A percentile compares a stretch with the other conserved stretches of the same genome.
Conservation (phyloP, 2,113 vertebrate genomes). For the Nyctibius bracteatus region DNA sequence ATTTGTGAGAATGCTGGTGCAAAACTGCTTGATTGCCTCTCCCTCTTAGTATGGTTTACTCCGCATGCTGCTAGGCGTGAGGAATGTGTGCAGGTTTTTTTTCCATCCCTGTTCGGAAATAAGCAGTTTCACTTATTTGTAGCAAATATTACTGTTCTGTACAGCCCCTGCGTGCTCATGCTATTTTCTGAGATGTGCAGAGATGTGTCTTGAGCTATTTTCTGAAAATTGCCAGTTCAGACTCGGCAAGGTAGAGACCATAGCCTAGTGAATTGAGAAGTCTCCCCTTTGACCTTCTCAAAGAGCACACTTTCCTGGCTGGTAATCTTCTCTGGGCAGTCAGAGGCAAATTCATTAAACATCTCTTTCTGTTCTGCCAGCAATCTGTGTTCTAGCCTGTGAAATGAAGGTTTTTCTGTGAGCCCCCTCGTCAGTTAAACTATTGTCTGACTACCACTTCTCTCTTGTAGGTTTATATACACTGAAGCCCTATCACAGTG, state of each 20-base stretch:
- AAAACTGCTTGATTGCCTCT: background rate
- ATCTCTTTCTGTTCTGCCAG: background rate
- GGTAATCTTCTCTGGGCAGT: background rate
- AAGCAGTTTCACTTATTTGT: background rate
- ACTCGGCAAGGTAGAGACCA: background rate
- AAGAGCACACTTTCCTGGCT: background rate
- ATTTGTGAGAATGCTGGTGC: background rate
- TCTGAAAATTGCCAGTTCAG: background rate
- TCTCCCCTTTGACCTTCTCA: background rate
- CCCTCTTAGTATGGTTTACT: background rate
- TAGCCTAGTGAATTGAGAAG: background rate
- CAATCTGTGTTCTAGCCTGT: background rate
- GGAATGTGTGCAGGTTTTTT: background rate
- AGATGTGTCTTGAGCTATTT: background rate
- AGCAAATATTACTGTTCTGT: background rate
- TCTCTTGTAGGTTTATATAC: background rate
- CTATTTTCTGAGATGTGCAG: background rate
- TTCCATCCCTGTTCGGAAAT: background rate
- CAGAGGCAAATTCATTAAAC: background rate
- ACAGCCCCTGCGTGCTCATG: background rate
- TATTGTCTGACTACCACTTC: background rate
- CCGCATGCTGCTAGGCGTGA: background rate
- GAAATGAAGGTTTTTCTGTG: background rate
- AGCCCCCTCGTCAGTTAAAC: background rate
- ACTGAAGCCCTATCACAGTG: background rate